Conservation (phyloP, 2,113 vertebrate species). For the Chionis minor region DNA sequence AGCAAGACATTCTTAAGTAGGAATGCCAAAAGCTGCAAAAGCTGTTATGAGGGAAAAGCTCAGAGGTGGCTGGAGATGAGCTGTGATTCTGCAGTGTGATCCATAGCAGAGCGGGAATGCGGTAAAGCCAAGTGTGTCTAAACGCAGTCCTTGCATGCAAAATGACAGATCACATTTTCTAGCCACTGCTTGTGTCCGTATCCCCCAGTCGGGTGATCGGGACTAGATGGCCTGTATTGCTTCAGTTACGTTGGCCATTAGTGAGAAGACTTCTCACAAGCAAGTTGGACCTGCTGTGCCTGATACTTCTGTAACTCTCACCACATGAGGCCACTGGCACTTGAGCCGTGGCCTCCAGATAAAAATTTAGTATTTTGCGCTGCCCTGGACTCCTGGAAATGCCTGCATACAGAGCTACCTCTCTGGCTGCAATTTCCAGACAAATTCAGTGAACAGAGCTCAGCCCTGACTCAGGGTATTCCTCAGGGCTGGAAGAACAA, state of each 20-base stretch:
- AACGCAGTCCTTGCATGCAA: background rate
- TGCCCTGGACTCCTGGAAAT: background rate
- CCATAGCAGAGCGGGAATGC: background rate
- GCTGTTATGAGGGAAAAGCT: background rate
- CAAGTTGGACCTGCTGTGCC: background rate
- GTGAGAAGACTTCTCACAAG: too few relatives aligned
- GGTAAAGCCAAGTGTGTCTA: background rate
- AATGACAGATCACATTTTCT: background rate
- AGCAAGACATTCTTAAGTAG: background rate
- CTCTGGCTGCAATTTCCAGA: background rate
- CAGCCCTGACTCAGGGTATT: background rate
- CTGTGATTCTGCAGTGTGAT: background rate
- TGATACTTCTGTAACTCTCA: background rate
- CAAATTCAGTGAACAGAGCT: background rate
- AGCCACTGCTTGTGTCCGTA: background rate
- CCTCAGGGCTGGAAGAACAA: background rate
- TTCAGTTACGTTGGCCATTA: background rate
- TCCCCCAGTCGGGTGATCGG: background rate
- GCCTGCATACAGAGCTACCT: background rate
- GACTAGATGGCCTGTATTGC: background rate
- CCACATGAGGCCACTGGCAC: background rate
- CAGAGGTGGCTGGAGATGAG: background rate
- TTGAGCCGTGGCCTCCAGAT: background rate
- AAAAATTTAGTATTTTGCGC: background rate
- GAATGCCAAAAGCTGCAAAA: background rate